A percentile compares a stretch with the other conserved stretches of the same genome.
phyloP scores from a whole-genome alignment of 1,140 invertebrate genomes.

The Drosophila miranda region DNA sequence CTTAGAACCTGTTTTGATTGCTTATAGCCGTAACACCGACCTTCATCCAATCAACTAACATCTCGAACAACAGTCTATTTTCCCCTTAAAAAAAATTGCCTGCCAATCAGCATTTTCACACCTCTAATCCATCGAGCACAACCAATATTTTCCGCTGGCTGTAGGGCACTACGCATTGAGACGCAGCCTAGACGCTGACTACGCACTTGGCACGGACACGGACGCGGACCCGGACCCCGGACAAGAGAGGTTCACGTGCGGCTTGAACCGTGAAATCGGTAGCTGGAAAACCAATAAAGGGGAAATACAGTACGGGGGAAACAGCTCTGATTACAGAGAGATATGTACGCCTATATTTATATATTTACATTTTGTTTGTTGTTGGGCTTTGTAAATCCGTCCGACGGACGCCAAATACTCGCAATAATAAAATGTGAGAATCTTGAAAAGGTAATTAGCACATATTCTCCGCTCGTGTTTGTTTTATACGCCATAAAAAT shows the following conservation, averaged over 20 bases:
- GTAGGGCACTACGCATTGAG: conserved; percentile 7
- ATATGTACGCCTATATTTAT: background rate
- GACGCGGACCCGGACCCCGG: no score
- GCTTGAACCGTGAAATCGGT: no score
- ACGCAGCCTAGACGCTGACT: background rate
- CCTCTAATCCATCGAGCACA: conserved; percentile 13
- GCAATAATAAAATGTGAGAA: conserved; percentile 65
- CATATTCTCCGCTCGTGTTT: conserved; percentile 47
- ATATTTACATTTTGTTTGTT: conserved; percentile 2
- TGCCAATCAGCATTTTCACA: conserved; percentile 40
- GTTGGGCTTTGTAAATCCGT: background rate
- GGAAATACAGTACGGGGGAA: no score
- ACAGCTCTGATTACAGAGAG: no score
- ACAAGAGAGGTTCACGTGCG: no score
- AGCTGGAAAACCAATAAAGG: no score
- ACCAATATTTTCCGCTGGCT: conserved; percentile 31
- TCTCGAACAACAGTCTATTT: conserved; percentile 20
- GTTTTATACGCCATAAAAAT: conserved; percentile 65
- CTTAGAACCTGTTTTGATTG: no score
- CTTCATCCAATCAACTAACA: no score
- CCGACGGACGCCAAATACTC: conserved; percentile 17
- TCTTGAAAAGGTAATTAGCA: conserved; percentile 74
- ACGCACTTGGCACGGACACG: no score
- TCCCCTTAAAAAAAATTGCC: conserved; percentile 20
- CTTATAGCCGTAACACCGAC: no score